Evolutionary conservation across 2,797 vertebrate genomes (phyloP).

Genomic region (Arrhamphus sclerolepis): DNA sequence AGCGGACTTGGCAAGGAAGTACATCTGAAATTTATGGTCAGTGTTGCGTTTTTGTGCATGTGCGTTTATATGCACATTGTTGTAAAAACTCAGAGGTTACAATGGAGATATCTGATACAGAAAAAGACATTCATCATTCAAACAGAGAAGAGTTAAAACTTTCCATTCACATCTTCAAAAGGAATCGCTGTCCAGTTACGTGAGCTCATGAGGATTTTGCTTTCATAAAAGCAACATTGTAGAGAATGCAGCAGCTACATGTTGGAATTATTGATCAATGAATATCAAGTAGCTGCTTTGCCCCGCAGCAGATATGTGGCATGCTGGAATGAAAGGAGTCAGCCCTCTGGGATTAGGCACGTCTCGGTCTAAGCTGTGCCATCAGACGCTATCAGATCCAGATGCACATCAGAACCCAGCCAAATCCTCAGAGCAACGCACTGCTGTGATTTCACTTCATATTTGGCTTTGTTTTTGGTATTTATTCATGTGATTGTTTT

Average conservation of each 20-base stretch:
- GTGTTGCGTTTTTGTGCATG: no score
- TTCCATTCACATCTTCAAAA: conserved; percentile 42
- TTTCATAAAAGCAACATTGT: conserved; percentile 59
- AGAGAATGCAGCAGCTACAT: conserved; percentile 43
- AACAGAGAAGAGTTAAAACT: conserved; percentile 31
- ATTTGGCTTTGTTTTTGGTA: conserved; percentile 23
- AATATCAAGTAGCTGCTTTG: conserved; percentile 67
- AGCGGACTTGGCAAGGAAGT: background rate
- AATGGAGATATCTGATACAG: background rate
- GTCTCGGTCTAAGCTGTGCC: conserved; percentile 73
- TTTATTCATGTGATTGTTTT: conserved; percentile 9
- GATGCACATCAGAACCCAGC: conserved; percentile 67
- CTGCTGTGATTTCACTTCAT: conserved; percentile 55
- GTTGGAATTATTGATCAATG: conserved; percentile 69
- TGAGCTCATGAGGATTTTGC: conserved; percentile 56
- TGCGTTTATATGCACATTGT: no score
- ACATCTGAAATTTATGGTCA: background rate
- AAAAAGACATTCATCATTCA: conserved; percentile 19
- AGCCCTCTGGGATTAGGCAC: conserved; percentile 72
- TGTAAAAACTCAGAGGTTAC: no score
- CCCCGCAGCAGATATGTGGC: conserved; percentile 68
- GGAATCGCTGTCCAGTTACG: conserved; percentile 39
- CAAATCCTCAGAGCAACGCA: conserved; percentile 57
- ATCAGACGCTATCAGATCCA: conserved; percentile 76
- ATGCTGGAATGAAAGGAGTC: conserved; percentile 74